Evolutionary conservation across 2,888 invertebrate species (phyloP).

Genomic region (Mechanitis messenoides): DNA sequence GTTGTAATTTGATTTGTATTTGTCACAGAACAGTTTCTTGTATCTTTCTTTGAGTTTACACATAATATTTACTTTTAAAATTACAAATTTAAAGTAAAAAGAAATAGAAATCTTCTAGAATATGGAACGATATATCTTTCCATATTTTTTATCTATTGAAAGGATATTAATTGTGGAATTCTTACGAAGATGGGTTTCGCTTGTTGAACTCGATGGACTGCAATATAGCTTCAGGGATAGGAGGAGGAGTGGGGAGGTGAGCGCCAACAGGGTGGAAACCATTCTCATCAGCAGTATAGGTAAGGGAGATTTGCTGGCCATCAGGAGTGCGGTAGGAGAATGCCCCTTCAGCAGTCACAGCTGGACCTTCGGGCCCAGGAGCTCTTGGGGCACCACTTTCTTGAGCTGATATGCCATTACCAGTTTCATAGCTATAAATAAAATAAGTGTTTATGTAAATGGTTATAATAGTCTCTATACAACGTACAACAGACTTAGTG

Average conservation of each 20-base stretch:
- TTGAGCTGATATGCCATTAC: slow-evolving; percentile 79
- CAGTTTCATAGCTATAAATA: slow-evolving; percentile 76
- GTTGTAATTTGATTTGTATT: not conserved
- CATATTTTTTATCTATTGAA: not conserved
- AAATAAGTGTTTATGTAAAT: not conserved
- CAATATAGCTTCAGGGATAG: slow-evolving; percentile 71
- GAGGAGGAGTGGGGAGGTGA: slow-evolving; percentile 78
- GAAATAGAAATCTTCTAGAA: not conserved
- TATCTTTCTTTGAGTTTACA: too few relatives aligned
- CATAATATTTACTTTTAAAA: too few relatives aligned
- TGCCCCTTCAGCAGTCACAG: slow-evolving; percentile 79
- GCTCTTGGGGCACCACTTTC: slow-evolving; percentile 77
- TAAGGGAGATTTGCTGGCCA: slow-evolving; percentile 78
- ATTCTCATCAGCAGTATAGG: slow-evolving; percentile 83
- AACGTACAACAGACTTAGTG: too few relatives aligned
- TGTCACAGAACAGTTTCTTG: too few relatives aligned
- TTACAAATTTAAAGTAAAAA: too few relatives aligned
- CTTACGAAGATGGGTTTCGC: slow-evolving; percentile 67
- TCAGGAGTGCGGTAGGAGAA: slow-evolving; percentile 82
- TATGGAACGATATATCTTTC: not conserved
- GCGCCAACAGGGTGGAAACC: slow-evolving; percentile 81
- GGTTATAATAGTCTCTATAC: too few relatives aligned
- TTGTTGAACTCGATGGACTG: slow-evolving; percentile 72
- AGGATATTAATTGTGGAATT: slow-evolving; percentile 21
- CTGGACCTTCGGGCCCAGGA: slow-evolving; percentile 71